A percentile compares a stretch with the other conserved stretches of the same genome.
These are phyloP conservation scores for Takifugu bimaculatus DNA, from an alignment of 2,113 vertebrate species.

Conservation along the genomic window DNA sequence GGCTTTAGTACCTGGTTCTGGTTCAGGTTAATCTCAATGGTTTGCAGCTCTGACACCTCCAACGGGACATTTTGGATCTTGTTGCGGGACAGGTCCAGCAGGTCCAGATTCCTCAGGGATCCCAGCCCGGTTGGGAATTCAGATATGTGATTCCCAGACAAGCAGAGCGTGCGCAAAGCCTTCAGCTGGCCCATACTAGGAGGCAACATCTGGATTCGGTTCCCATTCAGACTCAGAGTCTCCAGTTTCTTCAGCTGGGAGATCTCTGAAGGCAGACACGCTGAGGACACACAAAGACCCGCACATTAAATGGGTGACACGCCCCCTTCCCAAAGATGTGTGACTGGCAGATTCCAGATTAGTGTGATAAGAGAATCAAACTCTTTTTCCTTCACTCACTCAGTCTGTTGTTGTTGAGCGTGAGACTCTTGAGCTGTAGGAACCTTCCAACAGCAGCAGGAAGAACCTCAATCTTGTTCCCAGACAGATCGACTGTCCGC, in stretches of 20 bases:
- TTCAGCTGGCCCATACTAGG: conserved; percentile 81
- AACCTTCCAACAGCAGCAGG: conserved; percentile 85
- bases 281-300: conserved; percentile 45
- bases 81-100: conserved; percentile 93
- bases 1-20: conserved; percentile 87
- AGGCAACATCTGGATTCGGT: conserved; percentile 83
- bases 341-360: neutral
- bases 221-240: conserved; percentile 84
- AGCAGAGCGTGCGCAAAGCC: conserved; percentile 84
- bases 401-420: conserved; percentile 87
- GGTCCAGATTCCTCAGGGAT: conserved; percentile 84
- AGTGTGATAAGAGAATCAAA: too few relatives aligned
- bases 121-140: conserved; percentile 85
- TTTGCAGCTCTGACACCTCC: conserved; percentile 84
- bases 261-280: conserved; percentile 83
- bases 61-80: conserved; percentile 84
- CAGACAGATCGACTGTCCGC: conserved; percentile 90
- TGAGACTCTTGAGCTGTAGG: conserved; percentile 87
- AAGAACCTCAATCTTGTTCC: conserved; percentile 88
- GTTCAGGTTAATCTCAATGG: conserved; percentile 96
- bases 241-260: conserved; percentile 94
- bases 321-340: too few relatives aligned
- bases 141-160: conserved; percentile 86
- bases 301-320: neutral
- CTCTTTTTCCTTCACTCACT: conserved; percentile 71